phyloP scores from a whole-genome alignment of 2,797 vertebrate genomes.

The Poeciliopsis paucimaculata region DNA sequence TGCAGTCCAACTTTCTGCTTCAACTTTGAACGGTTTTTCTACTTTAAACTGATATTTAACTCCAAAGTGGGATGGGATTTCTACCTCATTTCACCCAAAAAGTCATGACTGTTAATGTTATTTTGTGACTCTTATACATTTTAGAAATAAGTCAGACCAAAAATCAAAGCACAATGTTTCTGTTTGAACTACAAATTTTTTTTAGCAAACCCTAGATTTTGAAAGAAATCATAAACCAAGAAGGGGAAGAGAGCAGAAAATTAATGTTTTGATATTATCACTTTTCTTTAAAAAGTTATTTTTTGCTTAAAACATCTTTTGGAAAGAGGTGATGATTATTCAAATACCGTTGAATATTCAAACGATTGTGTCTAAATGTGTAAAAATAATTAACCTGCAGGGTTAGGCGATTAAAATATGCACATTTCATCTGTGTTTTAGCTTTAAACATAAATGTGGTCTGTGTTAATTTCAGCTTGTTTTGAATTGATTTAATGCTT shows the following conservation, averaged over 20 bases:
- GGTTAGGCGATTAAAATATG: not conserved
- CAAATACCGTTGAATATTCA: too few species aligned
- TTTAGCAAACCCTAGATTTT: not conserved
- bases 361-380: not conserved
- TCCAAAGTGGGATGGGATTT: not conserved
- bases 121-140: not conserved
- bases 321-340: too few species aligned
- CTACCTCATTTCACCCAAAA: not conserved
- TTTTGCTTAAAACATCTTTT: too few species aligned
- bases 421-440: not conserved
- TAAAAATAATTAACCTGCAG: not conserved
- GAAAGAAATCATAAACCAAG: not conserved
- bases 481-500: conserved; percentile 1
- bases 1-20: not conserved
- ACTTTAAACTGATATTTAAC: not conserved
- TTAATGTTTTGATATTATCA: not conserved
- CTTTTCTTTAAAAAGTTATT: not conserved
- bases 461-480: not conserved
- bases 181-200: not conserved
- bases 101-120: not conserved
- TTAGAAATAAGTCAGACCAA: not conserved
- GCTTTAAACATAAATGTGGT: not conserved
- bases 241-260: not conserved
- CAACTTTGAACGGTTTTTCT: not conserved
- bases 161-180: not conserved